Base-by-base conservation (phyloP, 2,113 vertebrate species). In the Ellobius talpinus region DNA sequence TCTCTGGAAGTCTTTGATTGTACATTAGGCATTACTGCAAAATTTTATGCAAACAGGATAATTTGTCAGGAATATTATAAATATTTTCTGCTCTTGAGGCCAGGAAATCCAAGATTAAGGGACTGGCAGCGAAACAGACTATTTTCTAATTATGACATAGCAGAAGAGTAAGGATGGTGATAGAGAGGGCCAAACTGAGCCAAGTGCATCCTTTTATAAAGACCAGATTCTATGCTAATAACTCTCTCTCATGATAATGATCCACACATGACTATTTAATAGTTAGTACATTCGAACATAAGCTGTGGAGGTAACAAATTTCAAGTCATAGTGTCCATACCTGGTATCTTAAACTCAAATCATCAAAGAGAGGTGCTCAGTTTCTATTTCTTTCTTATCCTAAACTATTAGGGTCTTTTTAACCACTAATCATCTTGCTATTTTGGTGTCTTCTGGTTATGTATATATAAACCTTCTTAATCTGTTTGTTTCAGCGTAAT, bases 151-250 rank as follows among this genome's bases (percentile, higher is more conserved):
- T 29, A 36, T 73, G 1, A 4, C 3, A 55, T 6, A 29, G 26
- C 13, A 50, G n/a, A 52, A 42, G 23, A 8, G 11, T 45, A 52
- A 47, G 7, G 58, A 31, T 36, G 29, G 4, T 39, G 26, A 29
- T 0, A 70, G n/a, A 47, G 33, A 74, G 58, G 58, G 7, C 45
- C 0, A 39, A n/a, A 66, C 2, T 21, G 2, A 14, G 19, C 4
- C 7, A 65, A n/a, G 68, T 1, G 12, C 11, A 39, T 63, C 7
- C 10, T 77, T 50, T 24, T 23, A n/a, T 23, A 78, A 39, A 36
- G 3, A 55, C 0, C 3, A 23, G n/a, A 5, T 23, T 7, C 29
- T 19, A 2, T 11, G 11, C 31, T 68, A 65, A 45, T 36, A 52
- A 92, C 0, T 9, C 0, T 13, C 2, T 47, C 3, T 19, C 4